Conservation (phyloP, 1,140 invertebrate species). For the Diuraphis noxia region DNA sequence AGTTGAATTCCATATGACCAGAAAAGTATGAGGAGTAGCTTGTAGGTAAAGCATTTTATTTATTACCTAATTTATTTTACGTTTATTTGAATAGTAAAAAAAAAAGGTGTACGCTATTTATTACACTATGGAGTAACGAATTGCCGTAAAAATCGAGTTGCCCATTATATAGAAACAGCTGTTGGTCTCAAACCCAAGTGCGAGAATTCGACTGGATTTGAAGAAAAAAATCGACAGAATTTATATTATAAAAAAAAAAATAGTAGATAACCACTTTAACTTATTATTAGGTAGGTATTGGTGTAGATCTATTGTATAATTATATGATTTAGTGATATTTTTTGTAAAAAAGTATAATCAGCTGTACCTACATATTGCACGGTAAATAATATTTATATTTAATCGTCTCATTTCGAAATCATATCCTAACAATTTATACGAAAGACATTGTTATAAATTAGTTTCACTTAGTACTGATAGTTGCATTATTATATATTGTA, state of each 20-base stretch:
- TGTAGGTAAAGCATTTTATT: too few relatives aligned
- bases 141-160: background rate
- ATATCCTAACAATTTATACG: background rate
- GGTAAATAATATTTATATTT: background rate
- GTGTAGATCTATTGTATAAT: too few relatives aligned
- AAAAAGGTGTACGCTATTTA: too few relatives aligned
- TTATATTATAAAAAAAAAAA: too few relatives aligned
- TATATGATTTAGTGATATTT: background rate
- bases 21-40: too few relatives aligned
- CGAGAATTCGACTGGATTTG: background rate
- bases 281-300: too few relatives aligned
- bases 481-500: background rate
- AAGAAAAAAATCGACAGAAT: background rate
- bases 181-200: background rate
- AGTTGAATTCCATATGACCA: too few relatives aligned
- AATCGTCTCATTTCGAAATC: background rate
- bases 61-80: too few relatives aligned
- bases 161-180: background rate
- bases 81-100: too few relatives aligned
- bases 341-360: background rate
- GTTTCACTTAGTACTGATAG: background rate
- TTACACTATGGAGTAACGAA: fast-evolving
- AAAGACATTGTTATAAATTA: background rate
- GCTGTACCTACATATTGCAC: background rate
- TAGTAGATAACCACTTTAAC: too few relatives aligned